phyloP scores from a whole-genome alignment of 2,888 invertebrate genomes.

The Hypena proboscidalis region DNA sequence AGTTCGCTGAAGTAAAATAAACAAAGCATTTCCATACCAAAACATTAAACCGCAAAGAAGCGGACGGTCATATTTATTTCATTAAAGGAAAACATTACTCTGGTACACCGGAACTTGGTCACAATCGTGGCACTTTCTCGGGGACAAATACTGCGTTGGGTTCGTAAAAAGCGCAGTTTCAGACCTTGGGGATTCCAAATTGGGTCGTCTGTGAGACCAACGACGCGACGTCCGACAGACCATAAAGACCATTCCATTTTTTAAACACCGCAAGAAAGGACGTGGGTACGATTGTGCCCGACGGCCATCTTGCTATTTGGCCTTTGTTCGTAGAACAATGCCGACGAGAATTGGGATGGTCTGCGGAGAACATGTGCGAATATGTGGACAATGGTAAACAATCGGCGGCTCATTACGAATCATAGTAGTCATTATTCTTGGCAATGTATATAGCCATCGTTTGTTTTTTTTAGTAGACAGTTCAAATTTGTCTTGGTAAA shows the following conservation, averaged over 20 bases:
- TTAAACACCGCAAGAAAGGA: conserved; percentile 38
- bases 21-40: conserved; percentile 1
- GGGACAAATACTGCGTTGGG: conserved; percentile 36
- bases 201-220: conserved; percentile 45
- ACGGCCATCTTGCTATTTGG: conserved; percentile 56
- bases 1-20: conserved; percentile 8
- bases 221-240: conserved; percentile 25
- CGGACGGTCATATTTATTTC: conserved; percentile 22
- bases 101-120: conserved; percentile 25
- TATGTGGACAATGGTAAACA: conserved; percentile 66
- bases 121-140: conserved; percentile 39
- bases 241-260: conserved; percentile 27
- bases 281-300: conserved; percentile 41
- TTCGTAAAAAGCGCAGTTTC: conserved; percentile 58
- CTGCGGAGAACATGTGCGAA: conserved; percentile 59
- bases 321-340: conserved; percentile 73
- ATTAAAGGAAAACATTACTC: conserved; percentile 22
- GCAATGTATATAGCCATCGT: conserved; percentile 40
- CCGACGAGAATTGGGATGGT: conserved; percentile 70
- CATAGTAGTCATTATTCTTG: conserved; percentile 43
- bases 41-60: conserved; percentile 7
- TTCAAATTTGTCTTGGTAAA: conserved; percentile 23
- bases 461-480: conserved; percentile 24
- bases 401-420: conserved; percentile 58
- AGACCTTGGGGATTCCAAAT: conserved; percentile 56